Evolutionary conservation across 1,140 invertebrate genomes (phyloP).

Genomic region (Panagrolaimus sp.): DNA sequence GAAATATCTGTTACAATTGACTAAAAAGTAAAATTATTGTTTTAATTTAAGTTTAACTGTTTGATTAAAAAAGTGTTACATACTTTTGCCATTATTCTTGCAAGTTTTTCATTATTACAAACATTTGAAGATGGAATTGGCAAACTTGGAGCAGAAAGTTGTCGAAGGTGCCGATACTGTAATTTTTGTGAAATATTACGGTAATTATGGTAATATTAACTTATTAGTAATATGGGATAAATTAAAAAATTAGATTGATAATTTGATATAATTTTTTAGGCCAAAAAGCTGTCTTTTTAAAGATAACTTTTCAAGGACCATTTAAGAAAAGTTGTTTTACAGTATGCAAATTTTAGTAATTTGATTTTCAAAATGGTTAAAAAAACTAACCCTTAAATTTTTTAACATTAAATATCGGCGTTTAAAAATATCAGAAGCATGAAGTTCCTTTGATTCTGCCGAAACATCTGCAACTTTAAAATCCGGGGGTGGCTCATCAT

Average conservation of each 20-base stretch:
- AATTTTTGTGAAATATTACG: neutral
- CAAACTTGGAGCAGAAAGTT: constrained; percentile 26
- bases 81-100: constrained; percentile 21
- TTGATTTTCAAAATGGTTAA: neutral
- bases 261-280: no score
- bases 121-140: constrained; percentile 7
- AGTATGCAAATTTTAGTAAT: neutral
- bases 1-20: constrained; percentile 44
- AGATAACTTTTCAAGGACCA: no score
- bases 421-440: neutral
- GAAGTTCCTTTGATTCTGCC: neutral
- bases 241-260: no score
- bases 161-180: constrained; percentile 26
- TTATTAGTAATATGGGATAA: no score
- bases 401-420: neutral
- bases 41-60: neutral
- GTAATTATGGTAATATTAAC: no score
- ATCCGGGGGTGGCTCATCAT: neutral
- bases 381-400: constrained; percentile 4
- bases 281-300: no score
- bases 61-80: neutral
- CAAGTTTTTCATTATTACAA: constrained; percentile 27
- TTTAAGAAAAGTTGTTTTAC: no score
- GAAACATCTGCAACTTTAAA: constrained; percentile 8
- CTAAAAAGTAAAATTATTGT: constrained; percentile 5